Evolutionary conservation across 2,113 vertebrate genomes (phyloP).

Genomic region (Lepisosteus oculatus): DNA sequence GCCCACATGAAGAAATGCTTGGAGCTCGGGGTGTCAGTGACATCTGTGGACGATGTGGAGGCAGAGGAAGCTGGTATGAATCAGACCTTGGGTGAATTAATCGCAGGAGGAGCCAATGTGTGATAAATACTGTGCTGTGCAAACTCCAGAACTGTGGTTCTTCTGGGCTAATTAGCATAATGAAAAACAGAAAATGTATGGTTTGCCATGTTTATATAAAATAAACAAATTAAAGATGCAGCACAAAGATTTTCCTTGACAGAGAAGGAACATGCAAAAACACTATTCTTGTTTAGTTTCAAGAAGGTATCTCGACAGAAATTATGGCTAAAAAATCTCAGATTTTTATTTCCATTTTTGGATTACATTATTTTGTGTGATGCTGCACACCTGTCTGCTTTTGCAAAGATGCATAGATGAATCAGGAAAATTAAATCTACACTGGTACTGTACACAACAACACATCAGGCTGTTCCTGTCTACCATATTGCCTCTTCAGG

Average conservation of each 20-base stretch:
- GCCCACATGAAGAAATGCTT: constrained; percentile 99
- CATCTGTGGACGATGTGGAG: constrained; percentile 88
- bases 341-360: constrained; percentile 6
- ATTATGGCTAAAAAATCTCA: neutral
- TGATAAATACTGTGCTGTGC: constrained; percentile 17
- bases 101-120: constrained; percentile 14
- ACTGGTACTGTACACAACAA: too few relatives aligned
- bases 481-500: too few relatives aligned
- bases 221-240: constrained; percentile 18
- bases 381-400: too few relatives aligned
- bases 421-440: too few relatives aligned
- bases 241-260: constrained; percentile 18
- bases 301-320: neutral
- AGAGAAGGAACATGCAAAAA: neutral
- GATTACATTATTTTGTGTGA: too few relatives aligned
- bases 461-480: too few relatives aligned
- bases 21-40: constrained; percentile 94
- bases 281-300: neutral
- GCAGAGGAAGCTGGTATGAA: constrained; percentile 84
- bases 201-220: constrained; percentile 21
- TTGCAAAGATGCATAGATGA: too few relatives aligned
- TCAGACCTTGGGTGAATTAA: constrained; percentile 12
- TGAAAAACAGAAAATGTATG: constrained; percentile 32
- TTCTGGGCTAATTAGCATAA: constrained; percentile 32
- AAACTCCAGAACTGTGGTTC: constrained; percentile 11